Evolutionary conservation across 2,888 invertebrate species (phyloP).

Genomic region (Thera britannica): DNA sequence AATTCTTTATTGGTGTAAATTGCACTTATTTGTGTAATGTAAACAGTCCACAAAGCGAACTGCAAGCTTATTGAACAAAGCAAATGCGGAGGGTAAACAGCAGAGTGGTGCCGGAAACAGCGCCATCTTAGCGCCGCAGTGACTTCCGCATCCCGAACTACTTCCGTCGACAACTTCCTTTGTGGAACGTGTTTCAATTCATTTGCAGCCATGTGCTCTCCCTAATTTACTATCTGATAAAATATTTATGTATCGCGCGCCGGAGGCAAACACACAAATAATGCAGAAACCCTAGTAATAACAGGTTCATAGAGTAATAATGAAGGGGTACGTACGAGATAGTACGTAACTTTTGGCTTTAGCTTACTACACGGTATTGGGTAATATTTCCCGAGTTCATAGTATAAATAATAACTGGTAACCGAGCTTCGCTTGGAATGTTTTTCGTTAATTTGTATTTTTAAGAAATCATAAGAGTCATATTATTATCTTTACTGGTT

Average conservation of each 20-base stretch:
- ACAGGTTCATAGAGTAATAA: no score
- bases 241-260: slow-evolving; percentile 12
- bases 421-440: no score
- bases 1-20: no score
- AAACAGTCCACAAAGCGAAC: slow-evolving; percentile 5
- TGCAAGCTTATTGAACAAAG: slow-evolving; percentile 33
- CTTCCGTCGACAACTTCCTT: slow-evolving; percentile 61
- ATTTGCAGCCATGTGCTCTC: slow-evolving; percentile 35
- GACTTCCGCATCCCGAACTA: slow-evolving; percentile 60
- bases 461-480: no score
- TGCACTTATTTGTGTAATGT: not conserved
- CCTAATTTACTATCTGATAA: slow-evolving; percentile 28
- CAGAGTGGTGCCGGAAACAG: slow-evolving; percentile 50
- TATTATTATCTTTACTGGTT: no score
- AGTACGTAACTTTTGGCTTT: no score
- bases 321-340: no score
- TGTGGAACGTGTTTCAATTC: slow-evolving; percentile 46
- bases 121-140: slow-evolving; percentile 55
- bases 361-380: no score
- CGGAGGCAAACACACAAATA: not conserved
- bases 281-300: not conserved
- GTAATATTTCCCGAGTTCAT: no score
- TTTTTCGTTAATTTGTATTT: no score
- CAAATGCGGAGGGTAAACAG: slow-evolving; percentile 48
- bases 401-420: no score